These are phyloP conservation scores for Tyrophagus putrescentiae DNA, from an alignment of 1,140 invertebrate species.

Conservation along the genomic window DNA sequence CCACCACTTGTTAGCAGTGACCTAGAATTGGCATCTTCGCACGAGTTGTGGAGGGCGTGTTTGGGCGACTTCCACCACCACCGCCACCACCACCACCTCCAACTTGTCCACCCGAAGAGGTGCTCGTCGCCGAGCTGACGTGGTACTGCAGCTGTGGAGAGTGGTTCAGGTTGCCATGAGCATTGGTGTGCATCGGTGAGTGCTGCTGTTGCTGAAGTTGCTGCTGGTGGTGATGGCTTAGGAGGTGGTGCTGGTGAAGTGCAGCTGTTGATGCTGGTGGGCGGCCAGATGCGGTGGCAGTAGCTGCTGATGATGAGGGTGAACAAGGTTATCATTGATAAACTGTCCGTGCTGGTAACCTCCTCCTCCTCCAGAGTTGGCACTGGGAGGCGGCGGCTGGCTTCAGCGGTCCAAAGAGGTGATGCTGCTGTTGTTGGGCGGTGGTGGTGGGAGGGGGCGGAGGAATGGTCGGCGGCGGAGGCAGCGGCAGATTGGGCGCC, in stretches of 20 bases:
- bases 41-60: constrained; percentile 1
- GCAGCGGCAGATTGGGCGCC: neutral
- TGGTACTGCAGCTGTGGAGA: constrained; percentile 11
- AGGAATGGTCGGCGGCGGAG: constrained; percentile 1
- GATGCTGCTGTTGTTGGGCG: no score
- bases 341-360: no score
- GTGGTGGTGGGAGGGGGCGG: neutral
- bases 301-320: no score
- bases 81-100: no score
- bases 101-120: neutral
- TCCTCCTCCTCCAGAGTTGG: neutral
- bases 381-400: neutral
- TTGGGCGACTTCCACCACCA: neutral
- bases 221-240: no score
- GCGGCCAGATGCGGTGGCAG: neutral
- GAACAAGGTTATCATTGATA: no score
- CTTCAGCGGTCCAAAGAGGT: neutral
- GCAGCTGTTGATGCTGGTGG: neutral
- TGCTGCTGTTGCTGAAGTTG: no score
- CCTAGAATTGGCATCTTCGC: constrained; percentile 1
- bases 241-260: neutral
- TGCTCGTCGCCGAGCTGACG: neutral
- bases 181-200: no score
- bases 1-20: neutral
- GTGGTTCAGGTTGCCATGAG: no score